Percentiles rank a stretch among this genome's conserved stretches.
Evolutionary conservation across 2,888 invertebrate genomes (phyloP).

Genomic region (Cryptophagus acutangulus): DNA sequence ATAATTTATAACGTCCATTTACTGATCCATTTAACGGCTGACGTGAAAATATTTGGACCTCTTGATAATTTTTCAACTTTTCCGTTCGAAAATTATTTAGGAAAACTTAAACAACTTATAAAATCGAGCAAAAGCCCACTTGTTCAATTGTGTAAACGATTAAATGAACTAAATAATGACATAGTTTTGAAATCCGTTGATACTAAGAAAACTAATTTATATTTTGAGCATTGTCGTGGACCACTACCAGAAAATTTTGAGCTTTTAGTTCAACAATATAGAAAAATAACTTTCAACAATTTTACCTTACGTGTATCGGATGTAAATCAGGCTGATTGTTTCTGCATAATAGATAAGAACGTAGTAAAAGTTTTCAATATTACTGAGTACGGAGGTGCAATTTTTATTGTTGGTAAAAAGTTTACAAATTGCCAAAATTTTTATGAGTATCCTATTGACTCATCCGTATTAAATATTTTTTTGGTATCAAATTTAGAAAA

Average conservation of each 20-base stretch:
- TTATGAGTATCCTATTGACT: neutral
- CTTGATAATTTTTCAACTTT: slow-evolving; percentile 21
- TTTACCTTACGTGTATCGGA: neutral
- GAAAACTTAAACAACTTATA: slow-evolving; percentile 16
- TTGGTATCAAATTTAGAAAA: neutral
- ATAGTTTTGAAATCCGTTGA: neutral
- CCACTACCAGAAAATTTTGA: neutral
- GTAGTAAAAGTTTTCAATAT: neutral
- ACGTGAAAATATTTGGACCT: slow-evolving; percentile 20
- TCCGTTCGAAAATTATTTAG: slow-evolving; percentile 23
- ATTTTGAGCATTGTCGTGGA: neutral
- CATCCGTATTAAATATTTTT: neutral
- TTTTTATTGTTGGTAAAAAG: neutral
- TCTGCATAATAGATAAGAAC: neutral
- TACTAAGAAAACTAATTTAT: neutral
- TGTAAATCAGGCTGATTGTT: neutral
- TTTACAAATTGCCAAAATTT: neutral
- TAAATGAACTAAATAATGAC: neutral
- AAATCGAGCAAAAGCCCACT: slow-evolving; percentile 16
- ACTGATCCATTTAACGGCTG: slow-evolving; percentile 21
- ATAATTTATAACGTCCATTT: slow-evolving; percentile 22
- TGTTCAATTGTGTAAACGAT: slow-evolving; percentile 14
- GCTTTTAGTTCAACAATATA: neutral
- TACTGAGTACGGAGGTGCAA: neutral
- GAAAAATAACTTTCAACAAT: neutral